A percentile compares a stretch with the other conserved stretches of the same genome.
These are phyloP conservation scores for Panurus biarmicus DNA, from an alignment of 2,113 vertebrate genomes.

Conservation along the genomic window DNA sequence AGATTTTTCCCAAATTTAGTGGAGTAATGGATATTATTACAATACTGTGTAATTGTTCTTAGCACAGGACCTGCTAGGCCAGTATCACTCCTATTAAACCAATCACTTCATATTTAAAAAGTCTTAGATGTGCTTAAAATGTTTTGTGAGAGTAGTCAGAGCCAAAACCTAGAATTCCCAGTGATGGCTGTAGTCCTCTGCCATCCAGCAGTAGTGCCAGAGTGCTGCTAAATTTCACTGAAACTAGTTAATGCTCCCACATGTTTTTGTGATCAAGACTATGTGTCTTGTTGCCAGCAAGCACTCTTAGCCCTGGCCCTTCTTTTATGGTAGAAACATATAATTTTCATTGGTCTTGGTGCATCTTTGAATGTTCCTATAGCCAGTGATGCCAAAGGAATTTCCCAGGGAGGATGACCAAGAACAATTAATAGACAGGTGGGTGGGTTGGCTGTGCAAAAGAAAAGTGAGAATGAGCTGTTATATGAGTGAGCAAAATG, in stretches of 20 bases:
- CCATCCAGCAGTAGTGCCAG: neutral
- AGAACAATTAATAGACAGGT: neutral
- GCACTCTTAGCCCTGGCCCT: neutral
- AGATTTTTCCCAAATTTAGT: neutral
- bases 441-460: neutral
- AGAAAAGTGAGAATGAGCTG: neutral
- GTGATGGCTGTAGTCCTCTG: neutral
- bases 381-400: neutral
- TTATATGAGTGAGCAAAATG: neutral
- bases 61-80: neutral
- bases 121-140: neutral
- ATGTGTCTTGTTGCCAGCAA: neutral
- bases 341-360: neutral
- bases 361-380: neutral
- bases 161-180: neutral
- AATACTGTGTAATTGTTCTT: neutral
- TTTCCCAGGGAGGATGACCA: neutral
- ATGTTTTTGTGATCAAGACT: neutral
- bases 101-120: neutral
- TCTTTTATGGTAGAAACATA: neutral
- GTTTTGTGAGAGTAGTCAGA: neutral
- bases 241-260: neutral
- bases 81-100: neutral
- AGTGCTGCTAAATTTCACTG: neutral
- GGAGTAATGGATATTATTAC: neutral